phyloP scores from a whole-genome alignment of 2,888 invertebrate species.

The Limnephilus auricula region DNA sequence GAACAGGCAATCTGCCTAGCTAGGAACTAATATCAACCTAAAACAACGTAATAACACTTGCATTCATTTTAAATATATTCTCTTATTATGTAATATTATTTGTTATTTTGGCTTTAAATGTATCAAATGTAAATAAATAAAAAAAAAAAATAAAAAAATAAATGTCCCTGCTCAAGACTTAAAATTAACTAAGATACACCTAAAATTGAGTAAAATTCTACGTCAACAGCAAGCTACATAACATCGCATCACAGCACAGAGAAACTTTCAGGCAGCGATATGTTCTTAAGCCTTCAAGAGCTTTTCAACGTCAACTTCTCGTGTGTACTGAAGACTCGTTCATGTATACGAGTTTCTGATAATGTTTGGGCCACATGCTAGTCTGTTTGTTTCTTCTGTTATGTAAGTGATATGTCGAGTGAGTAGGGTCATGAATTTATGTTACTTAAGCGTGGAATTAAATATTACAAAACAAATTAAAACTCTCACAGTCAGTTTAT shows the following conservation, averaged over 20 bases:
- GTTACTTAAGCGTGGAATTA: background rate
- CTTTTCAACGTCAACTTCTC: background rate
- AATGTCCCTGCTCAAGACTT: background rate
- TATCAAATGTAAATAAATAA: too few relatives aligned
- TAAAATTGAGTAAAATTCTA: background rate
- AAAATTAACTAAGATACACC: background rate
- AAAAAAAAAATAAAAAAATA: too few relatives aligned
- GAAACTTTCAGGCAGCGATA: constrained; percentile 7
- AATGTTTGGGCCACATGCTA: background rate
- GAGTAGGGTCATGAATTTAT: background rate
- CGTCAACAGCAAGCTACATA: background rate
- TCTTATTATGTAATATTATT: too few relatives aligned
- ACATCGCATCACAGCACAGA: background rate
- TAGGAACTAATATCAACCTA: too few relatives aligned
- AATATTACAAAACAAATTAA: background rate
- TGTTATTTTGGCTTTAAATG: too few relatives aligned
- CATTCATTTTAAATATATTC: too few relatives aligned
- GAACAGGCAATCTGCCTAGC: too few relatives aligned
- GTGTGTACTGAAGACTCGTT: background rate
- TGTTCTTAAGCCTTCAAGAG: constrained; percentile 11
- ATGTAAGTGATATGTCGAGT: background rate
- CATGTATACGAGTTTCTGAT: background rate
- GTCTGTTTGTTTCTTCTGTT: background rate
- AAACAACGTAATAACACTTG: too few relatives aligned
- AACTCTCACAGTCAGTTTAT: background rate